Evolutionary conservation across 2,888 invertebrate genomes (phyloP).

Genomic region (Drosophila recens): DNA sequence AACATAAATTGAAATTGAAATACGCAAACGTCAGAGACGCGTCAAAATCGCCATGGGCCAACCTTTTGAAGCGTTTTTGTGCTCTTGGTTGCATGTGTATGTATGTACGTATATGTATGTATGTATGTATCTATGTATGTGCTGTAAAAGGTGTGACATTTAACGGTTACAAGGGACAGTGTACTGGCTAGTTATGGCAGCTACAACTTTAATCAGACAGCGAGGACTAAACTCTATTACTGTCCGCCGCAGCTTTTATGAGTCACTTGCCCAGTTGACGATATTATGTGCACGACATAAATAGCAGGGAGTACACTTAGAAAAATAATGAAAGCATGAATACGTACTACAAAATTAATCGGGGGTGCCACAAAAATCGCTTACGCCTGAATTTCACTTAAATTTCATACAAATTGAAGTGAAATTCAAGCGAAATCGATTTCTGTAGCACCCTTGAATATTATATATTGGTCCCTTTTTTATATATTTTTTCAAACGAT

Average conservation of each 20-base stretch:
- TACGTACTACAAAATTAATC: no score
- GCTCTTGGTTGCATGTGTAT: no score
- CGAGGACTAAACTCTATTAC: slow-evolving; percentile 24
- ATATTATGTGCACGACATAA: slow-evolving; percentile 32
- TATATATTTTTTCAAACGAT: no score
- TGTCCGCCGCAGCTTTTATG: slow-evolving; percentile 51
- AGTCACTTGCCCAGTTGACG: slow-evolving; percentile 52
- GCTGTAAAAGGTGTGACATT: slow-evolving; percentile 53
- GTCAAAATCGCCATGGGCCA: slow-evolving; percentile 49
- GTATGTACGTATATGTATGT: no score
- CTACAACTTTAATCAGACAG: slow-evolving; percentile 64
- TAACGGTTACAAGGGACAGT: slow-evolving; percentile 25
- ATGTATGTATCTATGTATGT: no score
- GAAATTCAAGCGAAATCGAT: no score
- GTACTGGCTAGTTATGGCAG: slow-evolving; percentile 47
- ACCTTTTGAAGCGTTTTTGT: slow-evolving; percentile 42
- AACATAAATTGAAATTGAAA: slow-evolving; percentile 72
- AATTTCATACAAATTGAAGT: no score
- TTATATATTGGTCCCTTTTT: no score
- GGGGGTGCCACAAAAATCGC: no score
- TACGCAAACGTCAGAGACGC: slow-evolving; percentile 47
- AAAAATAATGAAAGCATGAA: background rate
- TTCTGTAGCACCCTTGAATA: no score
- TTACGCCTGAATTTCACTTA: no score
- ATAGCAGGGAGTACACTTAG: slow-evolving; percentile 4